Conservation (phyloP, 2,113 vertebrate genomes). For the Psammodynastes pulverulentus region DNA sequence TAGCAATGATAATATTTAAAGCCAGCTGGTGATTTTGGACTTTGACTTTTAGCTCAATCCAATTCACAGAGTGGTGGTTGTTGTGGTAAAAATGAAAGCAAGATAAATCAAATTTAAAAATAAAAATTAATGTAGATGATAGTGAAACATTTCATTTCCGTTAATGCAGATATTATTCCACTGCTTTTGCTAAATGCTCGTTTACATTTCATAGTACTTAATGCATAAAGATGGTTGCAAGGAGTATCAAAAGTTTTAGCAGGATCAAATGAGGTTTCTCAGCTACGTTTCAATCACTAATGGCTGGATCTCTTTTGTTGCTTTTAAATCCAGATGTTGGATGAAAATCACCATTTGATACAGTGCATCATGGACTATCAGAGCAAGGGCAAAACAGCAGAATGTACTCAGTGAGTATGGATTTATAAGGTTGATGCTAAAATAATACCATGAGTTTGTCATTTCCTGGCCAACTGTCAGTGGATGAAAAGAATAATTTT, state of each 20-base stretch:
- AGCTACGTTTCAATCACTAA: slow-evolving; percentile 7
- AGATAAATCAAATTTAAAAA: neutral
- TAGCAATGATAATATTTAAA: neutral
- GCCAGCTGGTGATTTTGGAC: neutral
- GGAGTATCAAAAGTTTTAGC: neutral
- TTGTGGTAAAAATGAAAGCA: neutral
- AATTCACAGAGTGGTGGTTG: neutral
- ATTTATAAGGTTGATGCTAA: neutral
- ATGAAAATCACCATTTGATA: slow-evolving; percentile 97
- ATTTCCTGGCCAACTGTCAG: neutral
- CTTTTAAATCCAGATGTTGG: slow-evolving; percentile 83
- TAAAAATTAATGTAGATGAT: neutral
- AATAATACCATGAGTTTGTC: neutral
- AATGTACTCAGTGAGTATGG: slow-evolving; percentile 93
- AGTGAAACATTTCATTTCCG: neutral
- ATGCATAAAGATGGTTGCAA: neutral
- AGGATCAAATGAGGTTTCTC: neutral
- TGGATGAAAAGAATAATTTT: neutral
- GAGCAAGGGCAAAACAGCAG: slow-evolving; percentile 94
- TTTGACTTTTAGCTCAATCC: neutral
- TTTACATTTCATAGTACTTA: neutral
- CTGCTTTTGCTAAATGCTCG: neutral
- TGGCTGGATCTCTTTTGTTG: slow-evolving; percentile 15
- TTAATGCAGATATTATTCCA: neutral
- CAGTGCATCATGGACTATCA: slow-evolving; percentile 98